Evolutionary conservation across 2,797 vertebrate species (phyloP).

Genomic region (Crocidura indochinensis): DNA sequence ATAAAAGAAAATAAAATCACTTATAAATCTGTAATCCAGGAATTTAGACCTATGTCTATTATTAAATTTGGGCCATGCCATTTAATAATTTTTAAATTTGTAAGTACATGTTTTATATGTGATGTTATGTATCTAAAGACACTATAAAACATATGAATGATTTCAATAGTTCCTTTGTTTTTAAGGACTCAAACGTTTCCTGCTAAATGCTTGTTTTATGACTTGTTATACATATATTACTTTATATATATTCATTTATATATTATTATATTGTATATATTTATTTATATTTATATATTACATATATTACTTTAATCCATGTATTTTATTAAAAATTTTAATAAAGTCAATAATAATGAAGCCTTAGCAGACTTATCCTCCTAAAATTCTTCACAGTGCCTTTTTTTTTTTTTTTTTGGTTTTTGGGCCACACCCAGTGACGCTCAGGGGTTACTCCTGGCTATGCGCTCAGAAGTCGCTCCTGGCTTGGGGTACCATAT

Average conservation of each 20-base stretch:
- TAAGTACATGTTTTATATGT: too few relatives aligned
- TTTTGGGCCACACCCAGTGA: too few relatives aligned
- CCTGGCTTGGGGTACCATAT: too few relatives aligned
- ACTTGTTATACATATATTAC: background rate
- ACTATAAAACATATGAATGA: too few relatives aligned
- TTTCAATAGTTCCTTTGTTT: background rate
- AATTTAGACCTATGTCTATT: background rate
- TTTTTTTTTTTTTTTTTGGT: too few relatives aligned
- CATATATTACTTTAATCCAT: constrained; percentile 31
- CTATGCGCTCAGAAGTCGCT: too few relatives aligned
- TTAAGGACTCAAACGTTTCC: background rate
- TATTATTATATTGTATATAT: too few relatives aligned
- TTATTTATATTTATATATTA: too few relatives aligned
- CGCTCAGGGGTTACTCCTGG: too few relatives aligned
- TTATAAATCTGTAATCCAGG: constrained; percentile 19
- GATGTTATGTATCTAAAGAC: too few relatives aligned
- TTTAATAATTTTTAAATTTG: constrained; percentile 39
- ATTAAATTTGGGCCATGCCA: background rate
- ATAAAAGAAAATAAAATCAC: constrained; percentile 46
- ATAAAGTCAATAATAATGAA: background rate
- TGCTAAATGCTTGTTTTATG: constrained; percentile 48
- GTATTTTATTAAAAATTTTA: background rate
- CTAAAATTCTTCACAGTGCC: background rate
- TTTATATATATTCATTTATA: too few relatives aligned
- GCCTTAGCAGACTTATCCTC: background rate